Base-by-base conservation (phyloP, 2,888 invertebrate genomes). In the Apotomis turbidana region DNA sequence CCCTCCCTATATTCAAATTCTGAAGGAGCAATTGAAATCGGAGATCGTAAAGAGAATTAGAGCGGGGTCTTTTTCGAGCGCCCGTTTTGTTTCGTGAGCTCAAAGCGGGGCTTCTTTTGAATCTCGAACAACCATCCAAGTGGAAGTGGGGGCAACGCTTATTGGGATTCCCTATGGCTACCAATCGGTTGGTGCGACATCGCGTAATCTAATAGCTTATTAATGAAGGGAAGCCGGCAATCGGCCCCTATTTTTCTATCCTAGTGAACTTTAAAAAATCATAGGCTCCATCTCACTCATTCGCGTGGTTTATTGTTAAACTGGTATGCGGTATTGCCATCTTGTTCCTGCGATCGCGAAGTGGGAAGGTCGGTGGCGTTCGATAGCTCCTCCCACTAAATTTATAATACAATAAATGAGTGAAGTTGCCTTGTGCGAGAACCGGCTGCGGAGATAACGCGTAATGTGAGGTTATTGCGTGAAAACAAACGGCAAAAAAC, bases 21-120 rank as follows among this genome's bases (percentile, higher is more conserved):
- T 93, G 91, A 93, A 93, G 93, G 90, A 93, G 93, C 93, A 93
- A 93, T 93, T 93, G 93, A 93, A 93, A 93, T 93, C 88, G 92
- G 93, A 93, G 93, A 93, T 92, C 91, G 90, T 90, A 91, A 91
- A 93, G 92, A 92, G 93, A 93, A 93, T 93, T 93, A 93, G 91
- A 91, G 86, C 92, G 86, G 92, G 91, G 90, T 86, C 91, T 88
- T 90, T 91, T 91, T 90, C 83, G 87, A 88, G 85, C 90, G 88
- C 83, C 86, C 86, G 91, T 93, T 93, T 93, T 93, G 93, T 93
- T 92, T 93, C 85, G 85, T 84, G 81, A 83, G 83, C 84, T 91
- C 88, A 91, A 92, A 91, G 88, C 89, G 86, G 89, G 91, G 88
- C 90, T 92, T 92, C 93, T 89, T 93, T 93, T 90, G 92, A 93